phyloP scores from a whole-genome alignment of 2,797 vertebrate species.

The Lophotriccus pileatus region DNA sequence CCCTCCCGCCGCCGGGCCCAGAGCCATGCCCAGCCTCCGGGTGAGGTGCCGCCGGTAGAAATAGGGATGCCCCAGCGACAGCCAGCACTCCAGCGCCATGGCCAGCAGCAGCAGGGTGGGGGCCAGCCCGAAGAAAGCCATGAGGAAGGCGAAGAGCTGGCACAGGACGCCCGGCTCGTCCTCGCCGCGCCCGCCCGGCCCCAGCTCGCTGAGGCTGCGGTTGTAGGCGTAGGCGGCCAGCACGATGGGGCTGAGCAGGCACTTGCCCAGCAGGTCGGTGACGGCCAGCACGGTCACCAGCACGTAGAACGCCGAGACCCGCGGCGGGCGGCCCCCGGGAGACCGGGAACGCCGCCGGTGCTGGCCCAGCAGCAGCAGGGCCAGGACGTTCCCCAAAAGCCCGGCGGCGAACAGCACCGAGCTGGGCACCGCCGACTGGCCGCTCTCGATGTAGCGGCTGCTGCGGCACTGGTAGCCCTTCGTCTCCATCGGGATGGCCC shows the following conservation, averaged over 20 bases:
- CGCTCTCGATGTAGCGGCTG: conserved; percentile 52
- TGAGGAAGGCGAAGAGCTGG: conserved; percentile 73
- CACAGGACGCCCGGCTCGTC: neutral
- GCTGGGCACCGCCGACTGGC: conserved; percentile 63
- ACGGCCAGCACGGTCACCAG: conserved; percentile 73
- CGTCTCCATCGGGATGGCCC: neutral
- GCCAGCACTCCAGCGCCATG: conserved; percentile 81
- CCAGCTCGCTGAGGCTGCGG: conserved; percentile 17
- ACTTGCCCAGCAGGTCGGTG: conserved; percentile 79
- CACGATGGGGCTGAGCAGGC: conserved; percentile 57
- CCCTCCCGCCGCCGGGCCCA: conserved; percentile 25
- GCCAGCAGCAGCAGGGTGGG: conserved; percentile 77
- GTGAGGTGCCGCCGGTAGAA: conserved; percentile 73
- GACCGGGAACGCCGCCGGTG: conserved; percentile 50
- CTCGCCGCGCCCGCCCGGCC: neutral
- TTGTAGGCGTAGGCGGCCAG: conserved; percentile 59
- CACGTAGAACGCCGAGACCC: conserved; percentile 73
- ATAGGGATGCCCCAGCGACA: conserved; percentile 76
- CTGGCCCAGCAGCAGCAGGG: conserved; percentile 69
- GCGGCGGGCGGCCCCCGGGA: neutral
- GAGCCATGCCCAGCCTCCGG: neutral
- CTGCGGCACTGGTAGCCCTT: conserved; percentile 59
- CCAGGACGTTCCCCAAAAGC: conserved; percentile 75
- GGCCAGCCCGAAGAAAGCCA: conserved; percentile 80
- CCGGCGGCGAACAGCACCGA: conserved; percentile 71